Conservation (phyloP, 2,113 vertebrate genomes). For the Ageneiosus marmoratus region DNA sequence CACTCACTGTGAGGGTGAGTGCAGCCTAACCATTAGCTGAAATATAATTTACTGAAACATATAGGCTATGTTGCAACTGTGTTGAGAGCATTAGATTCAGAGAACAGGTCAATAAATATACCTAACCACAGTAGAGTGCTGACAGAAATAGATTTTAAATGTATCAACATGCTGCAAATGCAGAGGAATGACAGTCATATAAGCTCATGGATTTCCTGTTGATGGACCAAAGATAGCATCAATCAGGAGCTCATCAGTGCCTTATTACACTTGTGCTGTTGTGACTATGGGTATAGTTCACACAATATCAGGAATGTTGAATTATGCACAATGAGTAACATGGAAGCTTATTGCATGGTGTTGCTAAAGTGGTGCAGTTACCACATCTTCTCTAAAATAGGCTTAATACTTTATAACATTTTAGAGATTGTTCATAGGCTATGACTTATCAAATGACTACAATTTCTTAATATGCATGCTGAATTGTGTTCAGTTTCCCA, state of each 20-base stretch:
- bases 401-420: background rate
- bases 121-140: background rate
- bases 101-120: background rate
- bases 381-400: background rate
- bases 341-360: background rate
- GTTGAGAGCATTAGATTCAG: background rate
- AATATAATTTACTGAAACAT: background rate
- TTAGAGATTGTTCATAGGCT: background rate
- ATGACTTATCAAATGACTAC: background rate
- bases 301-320: background rate
- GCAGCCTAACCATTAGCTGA: background rate
- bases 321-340: background rate
- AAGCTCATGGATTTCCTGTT: background rate
- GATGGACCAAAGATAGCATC: background rate
- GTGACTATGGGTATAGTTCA: background rate
- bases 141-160: background rate
- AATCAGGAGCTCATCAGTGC: background rate
- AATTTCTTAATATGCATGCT: background rate
- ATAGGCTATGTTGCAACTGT: background rate
- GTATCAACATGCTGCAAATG: background rate
- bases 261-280: constrained; percentile 10
- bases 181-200: background rate
- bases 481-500: background rate
- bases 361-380: background rate
- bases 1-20: background rate